Evolutionary conservation across 2,888 invertebrate species (phyloP), one percentile per base, ranked within the genome.

Genomic region (Hemistola chrysoprasaria): DNA sequence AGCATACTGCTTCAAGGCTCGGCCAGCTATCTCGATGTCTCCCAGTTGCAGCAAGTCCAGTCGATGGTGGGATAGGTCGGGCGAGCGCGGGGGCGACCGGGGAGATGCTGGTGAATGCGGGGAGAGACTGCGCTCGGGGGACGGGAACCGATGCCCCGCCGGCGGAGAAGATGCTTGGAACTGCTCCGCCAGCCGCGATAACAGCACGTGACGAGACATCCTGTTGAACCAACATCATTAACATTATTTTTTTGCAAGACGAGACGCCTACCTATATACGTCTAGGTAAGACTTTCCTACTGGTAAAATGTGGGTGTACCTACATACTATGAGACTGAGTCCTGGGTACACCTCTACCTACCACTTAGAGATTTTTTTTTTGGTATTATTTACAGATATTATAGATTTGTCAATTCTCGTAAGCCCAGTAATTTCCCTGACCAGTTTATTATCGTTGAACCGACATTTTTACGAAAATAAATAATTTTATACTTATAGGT

Each of bases 1-100:
- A 5, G 89, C 88, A 63, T 90, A 90, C 39, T 89, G 86, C 53
- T 90, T 90, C 6, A 90, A 74, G 3, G 86, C 84, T 56, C 81
- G 63, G n/a, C 86, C 87, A 10, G 87, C 87, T 23, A 85, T 81
- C 53, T 87, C 86, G 8, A 87, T 78, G 29, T 86, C 86, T 2
- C 85, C 86, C n/a, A 88, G 59, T 52, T 78, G 83, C 21, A 84
- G 64, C 21, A 85, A 53, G 40, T 84, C 82, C 22, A 81, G 52
- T n/a, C 80, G 70, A 28, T 77, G 77, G 21, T 77, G 78, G 5
- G 75, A 50, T 1, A 72, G 65, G 38, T 83, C 81, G 0, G 84
- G 86, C 0, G 85, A 81, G 28, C 72, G 77, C 2, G 77, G 77
- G 0, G 82, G 81, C 0, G 81, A 80, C 7, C 47, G 76, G 0